Evolutionary conservation across 2,113 vertebrate genomes (phyloP), one percentile per base, ranked within the genome.

Genomic region (Collichthys lucidus): DNA sequence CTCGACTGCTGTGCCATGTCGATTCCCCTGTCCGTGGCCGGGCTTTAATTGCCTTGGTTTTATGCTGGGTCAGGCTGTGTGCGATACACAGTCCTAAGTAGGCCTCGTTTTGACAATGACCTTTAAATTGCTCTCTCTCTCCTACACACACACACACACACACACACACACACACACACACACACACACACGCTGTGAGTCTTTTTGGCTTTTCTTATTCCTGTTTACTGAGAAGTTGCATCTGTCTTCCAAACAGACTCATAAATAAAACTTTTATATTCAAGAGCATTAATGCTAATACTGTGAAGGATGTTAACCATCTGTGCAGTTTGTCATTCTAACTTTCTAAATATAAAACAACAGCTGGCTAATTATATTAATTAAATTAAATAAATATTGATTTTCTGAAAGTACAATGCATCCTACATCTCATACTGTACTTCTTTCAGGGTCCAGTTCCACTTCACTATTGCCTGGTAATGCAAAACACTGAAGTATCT

Each of bases 11-110:
- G 88, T n/a, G 88, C 93, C 12, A 19, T 73, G 91, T 88, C 82
- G 85, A 89, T 92, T 91, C 77, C 87, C 80, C 75, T 68, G 81
- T 86, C 81, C 79, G 77, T 88, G 87, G 76, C 79, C 46, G 52
- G 77, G 83, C 84, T 90, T 86, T 94, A 94, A 94, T 93, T 94
- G 88, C 88, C 80, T 85, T 83, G 84, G 88, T 90, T 93, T 91
- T 90, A 89, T 92, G 92, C 89, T 85, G 79, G 90, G 85, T 93
- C 93, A 92, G 91, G 74, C 69, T 76, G 81, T 79, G 64, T 80
- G 75, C 35, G 66, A 78, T 75, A 80, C 86, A 83, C 71, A 88
- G 85, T 92, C 80, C 77, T 91, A 82, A 88, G 90, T 69, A 84
- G 71, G 74, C 50, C 81, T 89, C 77, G 90, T 83, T 88, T 87